Conservation (phyloP, 2,888 invertebrate genomes). For the Phalera bucephala region DNA sequence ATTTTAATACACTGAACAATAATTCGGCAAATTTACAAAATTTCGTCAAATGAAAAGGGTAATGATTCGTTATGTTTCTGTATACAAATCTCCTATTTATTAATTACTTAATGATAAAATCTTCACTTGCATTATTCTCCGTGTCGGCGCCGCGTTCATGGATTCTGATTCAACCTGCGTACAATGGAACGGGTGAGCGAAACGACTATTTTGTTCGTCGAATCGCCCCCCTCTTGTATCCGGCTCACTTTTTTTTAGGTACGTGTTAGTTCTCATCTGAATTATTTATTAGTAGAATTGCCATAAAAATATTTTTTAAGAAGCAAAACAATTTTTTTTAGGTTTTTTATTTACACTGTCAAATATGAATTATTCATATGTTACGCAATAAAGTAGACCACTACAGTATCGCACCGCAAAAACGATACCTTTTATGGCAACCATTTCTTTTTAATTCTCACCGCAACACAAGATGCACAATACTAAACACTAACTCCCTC, state of each 20-base stretch:
- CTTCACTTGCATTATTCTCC: constrained; percentile 14
- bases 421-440: constrained; percentile 47
- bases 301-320: constrained; percentile 38
- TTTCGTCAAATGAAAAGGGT: not conserved
- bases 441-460: constrained; percentile 49
- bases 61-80: constrained; percentile 3
- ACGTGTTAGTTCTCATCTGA: constrained; percentile 24
- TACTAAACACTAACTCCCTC: constrained; percentile 76
- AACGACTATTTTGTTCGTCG: constrained; percentile 59
- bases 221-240: constrained; percentile 75
- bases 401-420: too few relatives aligned
- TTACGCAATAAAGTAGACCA: too few relatives aligned
- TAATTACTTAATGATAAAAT: constrained; percentile 32
- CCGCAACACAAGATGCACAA: constrained; percentile 78
- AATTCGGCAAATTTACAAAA: not conserved
- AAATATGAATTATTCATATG: too few relatives aligned
- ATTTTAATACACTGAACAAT: constrained; percentile 34
- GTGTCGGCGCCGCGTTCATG: constrained; percentile 45
- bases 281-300: constrained; percentile 35
- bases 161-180: constrained; percentile 81
- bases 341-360: too few relatives aligned
- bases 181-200: constrained; percentile 79
- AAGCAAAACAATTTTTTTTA: too few relatives aligned
- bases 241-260: constrained; percentile 57
- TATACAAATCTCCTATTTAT: constrained; percentile 35